Base-by-base conservation (phyloP, 1,140 invertebrate genomes). In the Calliphora vicina region DNA sequence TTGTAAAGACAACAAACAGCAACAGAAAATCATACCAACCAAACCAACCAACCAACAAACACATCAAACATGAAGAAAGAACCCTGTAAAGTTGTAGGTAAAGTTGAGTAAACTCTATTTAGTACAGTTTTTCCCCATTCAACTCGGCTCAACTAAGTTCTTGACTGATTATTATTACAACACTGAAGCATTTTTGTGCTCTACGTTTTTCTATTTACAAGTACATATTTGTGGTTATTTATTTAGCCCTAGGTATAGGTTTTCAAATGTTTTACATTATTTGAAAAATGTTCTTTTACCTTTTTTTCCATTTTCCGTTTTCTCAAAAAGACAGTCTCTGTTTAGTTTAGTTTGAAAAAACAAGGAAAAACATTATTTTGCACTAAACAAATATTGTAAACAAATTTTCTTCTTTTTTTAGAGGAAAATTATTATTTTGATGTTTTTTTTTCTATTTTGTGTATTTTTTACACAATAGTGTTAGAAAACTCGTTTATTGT, bases 401-500 rank as follows among this genome's bases (percentile, higher is more conserved):
- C 72, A 74, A 74, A 74, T 35, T 27, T 74, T 74, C 35, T 35
- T 8, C 6, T 35, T 35, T 35, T 35, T n/a, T 73, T 25, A n/a
- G n/a, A 29, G 72, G 26, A 26, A 78, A 78, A 78, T 43, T 29
- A 23, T 45, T 23, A 50, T 50, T 50, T 50, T 50, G 13, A 50
- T 20, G 1, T 67, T 67, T 23, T 10, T 67, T 23, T 67, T 42
- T 10, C 20, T 76, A 15, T 20, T 76, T 35, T 76, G 73, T 35
- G n/a, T 76, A 35, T 27, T 23, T 78, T 78, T 78, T 78, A 78
- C 74, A 78, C 74, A 78, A 78, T 78, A 78, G 74, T 78, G 74
- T 78, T 43, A 78, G 74, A 78, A 78, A 78, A 78, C 23, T 43
- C 72, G 29, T 74, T 35, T 76, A 23, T 67, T 67, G n/a, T 67